A percentile compares a stretch with the other conserved stretches of the same genome.
Conservation (phyloP, 2,113 vertebrate genomes). For the Hippocampus mohnikei region DNA sequence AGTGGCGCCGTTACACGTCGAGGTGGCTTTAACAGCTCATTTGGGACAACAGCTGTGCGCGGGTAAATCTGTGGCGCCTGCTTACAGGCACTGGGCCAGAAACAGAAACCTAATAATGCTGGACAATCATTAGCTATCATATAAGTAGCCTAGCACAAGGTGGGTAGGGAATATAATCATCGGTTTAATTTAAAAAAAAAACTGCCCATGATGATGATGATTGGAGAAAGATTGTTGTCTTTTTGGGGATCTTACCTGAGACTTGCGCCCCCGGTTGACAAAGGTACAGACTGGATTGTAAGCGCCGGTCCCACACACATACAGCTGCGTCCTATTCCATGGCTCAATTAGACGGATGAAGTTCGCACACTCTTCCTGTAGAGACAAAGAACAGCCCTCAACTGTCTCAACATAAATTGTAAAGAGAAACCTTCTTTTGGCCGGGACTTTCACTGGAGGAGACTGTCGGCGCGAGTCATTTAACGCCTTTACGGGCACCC, state of each 20-base stretch:
- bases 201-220: conserved; percentile 6
- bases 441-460: too few species aligned
- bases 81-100: conserved; percentile 30
- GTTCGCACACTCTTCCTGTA: conserved; percentile 92
- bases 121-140: conserved; percentile 24
- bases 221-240: conserved; percentile 10
- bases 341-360: conserved; percentile 96
- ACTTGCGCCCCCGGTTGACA: conserved; percentile 88
- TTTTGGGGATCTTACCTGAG: conserved; percentile 80
- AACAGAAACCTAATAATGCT: conserved; percentile 38
- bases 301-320: conserved; percentile 92
- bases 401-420: neutral
- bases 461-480: too few species aligned
- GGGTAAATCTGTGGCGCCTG: conserved; percentile 38
- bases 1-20: conserved; percentile 63
- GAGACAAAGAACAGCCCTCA: conserved; percentile 1
- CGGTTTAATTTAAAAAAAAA: neutral
- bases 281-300: conserved; percentile 96
- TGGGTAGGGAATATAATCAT: conserved; percentile 32
- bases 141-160: conserved; percentile 27
- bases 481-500: too few species aligned
- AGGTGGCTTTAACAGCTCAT: conserved; percentile 58
- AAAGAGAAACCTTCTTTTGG: neutral
- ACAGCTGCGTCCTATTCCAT: conserved; percentile 96
- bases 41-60: conserved; percentile 65